phyloP scores from a whole-genome alignment of 2,888 invertebrate genomes.

The Acleris literana region DNA sequence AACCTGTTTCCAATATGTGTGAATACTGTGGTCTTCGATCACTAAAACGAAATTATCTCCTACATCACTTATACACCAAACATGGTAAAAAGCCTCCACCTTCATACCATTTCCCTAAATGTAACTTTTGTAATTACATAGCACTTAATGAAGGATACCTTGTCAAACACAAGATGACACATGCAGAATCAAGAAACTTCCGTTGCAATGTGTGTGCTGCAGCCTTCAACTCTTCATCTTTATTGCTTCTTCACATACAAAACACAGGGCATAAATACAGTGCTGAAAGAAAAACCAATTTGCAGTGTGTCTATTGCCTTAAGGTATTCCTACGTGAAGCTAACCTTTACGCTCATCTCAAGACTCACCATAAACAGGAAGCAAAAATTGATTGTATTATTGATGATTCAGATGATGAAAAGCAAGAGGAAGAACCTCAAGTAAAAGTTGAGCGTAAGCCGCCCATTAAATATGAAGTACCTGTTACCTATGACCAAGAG shows the following conservation, averaged over 20 bases:
- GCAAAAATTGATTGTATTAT: slow-evolving; percentile 87
- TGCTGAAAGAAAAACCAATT: slow-evolving; percentile 70
- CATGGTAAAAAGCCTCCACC: slow-evolving; percentile 90
- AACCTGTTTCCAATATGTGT: slow-evolving; percentile 90
- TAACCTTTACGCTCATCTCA: slow-evolving; percentile 88
- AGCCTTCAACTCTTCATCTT: slow-evolving; percentile 70
- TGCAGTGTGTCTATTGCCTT: slow-evolving; percentile 89
- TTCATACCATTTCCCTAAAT: slow-evolving; percentile 90
- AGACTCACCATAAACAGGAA: slow-evolving; percentile 85
- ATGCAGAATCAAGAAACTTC: slow-evolving; percentile 75
- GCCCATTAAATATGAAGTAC: slow-evolving; percentile 63
- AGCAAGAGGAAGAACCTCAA: slow-evolving; percentile 36
- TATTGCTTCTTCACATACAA: slow-evolving; percentile 80
- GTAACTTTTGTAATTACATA: slow-evolving; percentile 89
- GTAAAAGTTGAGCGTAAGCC: slow-evolving; percentile 39
- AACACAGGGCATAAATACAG: slow-evolving; percentile 81
- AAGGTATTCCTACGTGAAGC: slow-evolving; percentile 87
- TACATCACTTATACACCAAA: slow-evolving; percentile 91
- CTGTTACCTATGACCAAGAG: slow-evolving; percentile 55
- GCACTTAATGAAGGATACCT: slow-evolving; percentile 89
- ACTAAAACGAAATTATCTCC: slow-evolving; percentile 87
- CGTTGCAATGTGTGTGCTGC: slow-evolving; percentile 83
- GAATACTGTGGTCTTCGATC: slow-evolving; percentile 93
- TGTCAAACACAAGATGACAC: slow-evolving; percentile 87
- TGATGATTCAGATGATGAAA: slow-evolving; percentile 82